phyloP scores from a whole-genome alignment of 2,113 vertebrate genomes.

The Agelaius phoeniceus region DNA sequence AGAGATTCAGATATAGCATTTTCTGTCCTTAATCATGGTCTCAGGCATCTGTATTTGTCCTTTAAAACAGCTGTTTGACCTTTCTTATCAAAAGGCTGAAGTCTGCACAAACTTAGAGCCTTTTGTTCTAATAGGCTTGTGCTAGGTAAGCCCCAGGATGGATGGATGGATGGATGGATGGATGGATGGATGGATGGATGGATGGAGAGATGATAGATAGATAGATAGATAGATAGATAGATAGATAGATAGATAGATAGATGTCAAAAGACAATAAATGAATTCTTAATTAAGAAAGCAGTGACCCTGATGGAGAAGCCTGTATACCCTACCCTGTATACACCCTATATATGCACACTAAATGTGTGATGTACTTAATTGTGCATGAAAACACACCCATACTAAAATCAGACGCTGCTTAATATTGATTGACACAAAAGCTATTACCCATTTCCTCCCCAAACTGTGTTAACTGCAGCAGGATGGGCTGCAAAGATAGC shows the following conservation, averaged over 20 bases:
- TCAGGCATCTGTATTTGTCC: not conserved
- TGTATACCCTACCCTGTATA: not conserved
- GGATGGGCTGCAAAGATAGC: conserved; percentile 15
- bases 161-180: not conserved
- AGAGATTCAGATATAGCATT: not conserved
- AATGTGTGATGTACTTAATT: not conserved
- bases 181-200: not conserved
- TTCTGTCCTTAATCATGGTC: not conserved
- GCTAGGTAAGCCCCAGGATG: not conserved
- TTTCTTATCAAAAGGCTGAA: not conserved
- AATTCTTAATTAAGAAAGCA: not conserved
- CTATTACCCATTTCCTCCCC: not conserved
- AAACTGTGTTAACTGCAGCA: not conserved
- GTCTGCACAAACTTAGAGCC: not conserved
- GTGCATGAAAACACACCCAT: not conserved
- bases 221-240: not conserved
- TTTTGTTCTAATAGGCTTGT: not conserved
- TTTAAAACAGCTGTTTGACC: not conserved
- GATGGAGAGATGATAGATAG: not conserved
- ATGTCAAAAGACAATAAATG: not conserved
- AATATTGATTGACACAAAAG: not conserved
- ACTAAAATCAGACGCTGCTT: not conserved
- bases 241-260: not conserved
- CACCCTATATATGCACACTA: not conserved
- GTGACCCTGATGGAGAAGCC: not conserved